phyloP scores from a whole-genome alignment of 2,888 invertebrate genomes.

The Cremastobaeus sp. region DNA sequence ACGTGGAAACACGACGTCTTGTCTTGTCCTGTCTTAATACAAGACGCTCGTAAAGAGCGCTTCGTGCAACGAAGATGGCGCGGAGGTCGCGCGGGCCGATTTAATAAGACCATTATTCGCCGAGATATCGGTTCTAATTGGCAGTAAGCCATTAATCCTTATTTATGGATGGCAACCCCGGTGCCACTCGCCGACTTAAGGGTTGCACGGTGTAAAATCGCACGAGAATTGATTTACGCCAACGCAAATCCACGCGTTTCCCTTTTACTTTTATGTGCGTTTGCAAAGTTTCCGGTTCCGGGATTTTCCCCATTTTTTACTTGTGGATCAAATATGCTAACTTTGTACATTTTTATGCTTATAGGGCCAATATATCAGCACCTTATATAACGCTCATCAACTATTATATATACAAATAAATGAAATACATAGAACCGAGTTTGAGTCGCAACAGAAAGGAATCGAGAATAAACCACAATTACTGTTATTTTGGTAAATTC shows the following conservation, averaged over 20 bases:
- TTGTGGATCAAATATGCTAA: too few species aligned
- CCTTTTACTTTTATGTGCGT: conserved; percentile 35
- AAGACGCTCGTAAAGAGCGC: conserved; percentile 24
- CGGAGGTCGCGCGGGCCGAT: conserved; percentile 39
- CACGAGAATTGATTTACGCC: conserved; percentile 44
- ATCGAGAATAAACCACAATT: too few species aligned
- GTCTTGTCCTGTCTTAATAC: too few species aligned
- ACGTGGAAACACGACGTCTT: conserved; percentile 25
- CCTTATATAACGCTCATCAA: too few species aligned
- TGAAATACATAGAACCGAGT: too few species aligned
- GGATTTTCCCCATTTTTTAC: neutral
- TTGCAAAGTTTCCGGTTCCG: conserved; percentile 49
- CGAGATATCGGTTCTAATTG: conserved; percentile 65
- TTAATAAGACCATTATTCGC: conserved; percentile 63
- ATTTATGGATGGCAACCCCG: conserved; percentile 66
- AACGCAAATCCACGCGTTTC: conserved; percentile 24
- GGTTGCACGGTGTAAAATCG: conserved; percentile 44
- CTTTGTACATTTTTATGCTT: too few species aligned
- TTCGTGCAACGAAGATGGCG: conserved; percentile 22
- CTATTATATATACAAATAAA: too few species aligned
- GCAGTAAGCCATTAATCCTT: conserved; percentile 65
- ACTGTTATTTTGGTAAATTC: too few species aligned
- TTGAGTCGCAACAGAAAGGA: too few species aligned
- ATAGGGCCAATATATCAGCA: too few species aligned
- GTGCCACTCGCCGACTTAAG: conserved; percentile 32